Conservation (phyloP, 35 echinoderm and acorn worm species). For the Nesometra sesokonis region DNA sequence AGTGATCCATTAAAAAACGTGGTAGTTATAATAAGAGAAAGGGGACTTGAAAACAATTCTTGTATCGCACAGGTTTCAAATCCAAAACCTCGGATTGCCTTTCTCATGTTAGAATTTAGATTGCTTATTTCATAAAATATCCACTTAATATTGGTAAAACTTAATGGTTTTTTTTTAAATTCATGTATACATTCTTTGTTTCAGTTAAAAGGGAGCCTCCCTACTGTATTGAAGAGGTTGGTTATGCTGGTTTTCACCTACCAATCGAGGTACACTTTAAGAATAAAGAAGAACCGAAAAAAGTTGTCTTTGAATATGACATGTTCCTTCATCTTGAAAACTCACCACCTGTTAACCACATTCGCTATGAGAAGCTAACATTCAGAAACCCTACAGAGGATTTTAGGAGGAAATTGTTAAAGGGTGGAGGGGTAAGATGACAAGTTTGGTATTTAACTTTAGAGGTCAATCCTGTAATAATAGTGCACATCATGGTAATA, state of each 20-base stretch:
- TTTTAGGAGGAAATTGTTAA: conserved; percentile 87
- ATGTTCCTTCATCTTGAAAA: conserved; percentile 76
- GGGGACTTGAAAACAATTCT: too few species aligned
- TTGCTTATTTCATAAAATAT: too few species aligned
- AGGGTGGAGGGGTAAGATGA: conserved; percentile 65
- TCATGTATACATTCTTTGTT: background rate
- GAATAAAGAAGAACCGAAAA: conserved; percentile 97
- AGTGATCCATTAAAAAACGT: too few species aligned
- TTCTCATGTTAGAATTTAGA: too few species aligned
- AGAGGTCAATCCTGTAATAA: too few species aligned
- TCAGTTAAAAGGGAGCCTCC: conserved; percentile 84
- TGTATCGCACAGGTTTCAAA: too few species aligned
- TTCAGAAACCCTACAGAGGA: conserved; percentile 95
- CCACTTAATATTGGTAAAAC: too few species aligned
- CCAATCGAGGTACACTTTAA: conserved; percentile 82
- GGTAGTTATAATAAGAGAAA: too few species aligned
- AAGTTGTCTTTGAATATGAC: conserved; percentile 83
- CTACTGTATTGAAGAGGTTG: conserved; percentile 54
- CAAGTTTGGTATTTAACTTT: too few species aligned
- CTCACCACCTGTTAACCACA: conserved; percentile 83
- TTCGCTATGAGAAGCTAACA: conserved; percentile 87
- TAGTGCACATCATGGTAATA: too few species aligned
- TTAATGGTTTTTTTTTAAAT: background rate
- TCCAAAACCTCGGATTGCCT: too few species aligned
- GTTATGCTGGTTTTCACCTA: conserved; percentile 89